Conservation (phyloP, 2,888 invertebrate genomes). For the Aphidoletes aphidimyza region DNA sequence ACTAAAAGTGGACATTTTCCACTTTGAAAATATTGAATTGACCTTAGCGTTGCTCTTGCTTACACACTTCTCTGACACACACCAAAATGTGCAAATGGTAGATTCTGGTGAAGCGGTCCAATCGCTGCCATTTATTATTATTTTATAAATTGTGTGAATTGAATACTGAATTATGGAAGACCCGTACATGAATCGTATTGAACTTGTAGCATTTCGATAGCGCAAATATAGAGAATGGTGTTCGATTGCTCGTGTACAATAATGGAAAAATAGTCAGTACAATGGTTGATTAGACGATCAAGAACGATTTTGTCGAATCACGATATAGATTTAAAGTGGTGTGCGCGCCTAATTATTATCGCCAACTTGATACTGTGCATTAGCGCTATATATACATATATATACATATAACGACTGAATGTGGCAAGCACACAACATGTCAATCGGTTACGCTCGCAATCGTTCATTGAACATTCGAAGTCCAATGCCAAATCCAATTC, state of each 20-base stretch:
- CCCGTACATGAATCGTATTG: no score
- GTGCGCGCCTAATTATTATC: not conserved
- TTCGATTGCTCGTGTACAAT: no score
- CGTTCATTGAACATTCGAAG: no score
- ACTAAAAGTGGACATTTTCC: not conserved
- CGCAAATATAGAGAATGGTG: no score
- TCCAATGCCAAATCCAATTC: no score
- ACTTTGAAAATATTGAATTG: not conserved
- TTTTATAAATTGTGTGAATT: slow-evolving; percentile 16
- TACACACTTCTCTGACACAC: no score
- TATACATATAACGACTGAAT: no score
- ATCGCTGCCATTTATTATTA: slow-evolving; percentile 41
- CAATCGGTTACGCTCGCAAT: no score
- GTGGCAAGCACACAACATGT: no score
- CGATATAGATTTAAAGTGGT: not conserved
- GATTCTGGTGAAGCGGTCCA: not conserved
- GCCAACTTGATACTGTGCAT: not conserved
- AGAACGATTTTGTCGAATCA: not conserved
- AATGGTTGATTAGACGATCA: not conserved
- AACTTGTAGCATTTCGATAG: no score
- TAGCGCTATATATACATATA: no score
- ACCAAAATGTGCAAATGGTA: not conserved
- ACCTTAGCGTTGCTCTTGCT: not conserved
- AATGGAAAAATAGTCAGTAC: no score
- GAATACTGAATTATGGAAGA: slow-evolving; percentile 36